These are phyloP conservation scores for Parnassius mnemosyne DNA, from an alignment of 2,888 invertebrate species.

Conservation along the genomic window DNA sequence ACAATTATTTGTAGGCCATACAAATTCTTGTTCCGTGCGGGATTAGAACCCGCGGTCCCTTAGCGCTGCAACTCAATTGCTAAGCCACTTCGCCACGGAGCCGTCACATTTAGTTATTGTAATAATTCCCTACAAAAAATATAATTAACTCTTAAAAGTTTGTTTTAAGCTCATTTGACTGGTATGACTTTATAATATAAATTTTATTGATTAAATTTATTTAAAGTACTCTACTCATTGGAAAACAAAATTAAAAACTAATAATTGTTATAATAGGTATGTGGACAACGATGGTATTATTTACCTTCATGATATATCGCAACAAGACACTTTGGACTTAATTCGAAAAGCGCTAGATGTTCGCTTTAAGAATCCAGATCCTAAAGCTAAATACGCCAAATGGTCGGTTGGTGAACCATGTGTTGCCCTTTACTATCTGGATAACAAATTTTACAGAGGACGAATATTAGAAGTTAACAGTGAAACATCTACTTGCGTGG, in stretches of 20 bases:
- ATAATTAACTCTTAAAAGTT: background rate
- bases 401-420: slow-evolving; percentile 85
- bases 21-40: no score
- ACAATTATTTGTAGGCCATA: no score
- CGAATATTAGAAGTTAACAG: slow-evolving; percentile 70
- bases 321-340: slow-evolving; percentile 64
- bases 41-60: no score
- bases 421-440: slow-evolving; percentile 83
- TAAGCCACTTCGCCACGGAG: no score
- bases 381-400: slow-evolving; percentile 66
- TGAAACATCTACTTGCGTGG: slow-evolving; percentile 63
- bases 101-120: no score
- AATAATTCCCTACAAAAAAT: no score
- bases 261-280: slow-evolving; percentile 45
- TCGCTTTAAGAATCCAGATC: slow-evolving; percentile 65
- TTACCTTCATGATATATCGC: slow-evolving; percentile 55
- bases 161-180: background rate
- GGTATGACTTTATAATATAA: background rate
- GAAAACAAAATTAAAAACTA: no score
- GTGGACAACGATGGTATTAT: slow-evolving; percentile 72
- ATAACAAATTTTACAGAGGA: slow-evolving; percentile 87
- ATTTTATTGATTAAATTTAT: background rate
- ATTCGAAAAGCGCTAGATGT: slow-evolving; percentile 75
- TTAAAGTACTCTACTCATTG: background rate
- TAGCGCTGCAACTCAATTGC: no score